These are phyloP conservation scores for Dicyrtoma fusca DNA, from an alignment of 2,888 invertebrate genomes.

Conservation along the genomic window DNA sequence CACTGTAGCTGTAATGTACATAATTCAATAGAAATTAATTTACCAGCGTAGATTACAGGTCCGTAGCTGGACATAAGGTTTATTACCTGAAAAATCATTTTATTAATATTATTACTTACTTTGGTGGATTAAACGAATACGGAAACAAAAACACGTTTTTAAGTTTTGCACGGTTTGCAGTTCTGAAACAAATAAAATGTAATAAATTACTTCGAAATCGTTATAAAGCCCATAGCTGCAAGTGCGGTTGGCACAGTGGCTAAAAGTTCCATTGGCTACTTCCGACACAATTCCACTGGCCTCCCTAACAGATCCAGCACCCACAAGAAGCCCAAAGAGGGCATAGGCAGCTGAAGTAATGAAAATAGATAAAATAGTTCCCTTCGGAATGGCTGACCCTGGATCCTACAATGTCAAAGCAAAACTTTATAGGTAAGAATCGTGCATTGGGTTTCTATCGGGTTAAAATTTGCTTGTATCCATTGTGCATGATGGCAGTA, in stretches of 20 bases:
- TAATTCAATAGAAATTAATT: not conserved
- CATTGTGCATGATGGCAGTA: too few relatives aligned
- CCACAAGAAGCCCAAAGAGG: conserved; percentile 79
- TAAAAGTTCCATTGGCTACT: conserved; percentile 66
- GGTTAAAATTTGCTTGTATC: too few relatives aligned
- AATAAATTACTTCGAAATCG: conserved; percentile 67
- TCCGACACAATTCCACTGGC: conserved; percentile 72
- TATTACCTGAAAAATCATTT: conserved; percentile 68
- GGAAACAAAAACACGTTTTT: not conserved
- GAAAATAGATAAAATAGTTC: conserved; percentile 82
- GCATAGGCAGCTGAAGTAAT: conserved; percentile 88
- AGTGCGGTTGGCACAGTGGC: conserved; percentile 61
- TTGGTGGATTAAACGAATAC: not conserved
- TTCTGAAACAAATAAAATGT: too few relatives aligned
- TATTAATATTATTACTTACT: not conserved
- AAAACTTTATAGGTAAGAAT: not conserved
- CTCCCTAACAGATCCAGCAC: conserved; percentile 76
- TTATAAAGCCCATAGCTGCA: conserved; percentile 83
- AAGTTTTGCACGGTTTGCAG: too few relatives aligned
- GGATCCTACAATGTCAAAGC: conserved; percentile 75
- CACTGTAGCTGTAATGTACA: too few relatives aligned
- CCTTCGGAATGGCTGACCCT: conserved; percentile 87
- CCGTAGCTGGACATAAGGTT: conserved; percentile 81
- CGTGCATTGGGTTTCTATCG: too few relatives aligned
- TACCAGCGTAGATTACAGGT: conserved; percentile 75